Percentiles rank a stretch among this genome's conserved stretches.
Evolutionary conservation across 2,113 vertebrate species (phyloP).

Genomic region (Panthera leo): DNA sequence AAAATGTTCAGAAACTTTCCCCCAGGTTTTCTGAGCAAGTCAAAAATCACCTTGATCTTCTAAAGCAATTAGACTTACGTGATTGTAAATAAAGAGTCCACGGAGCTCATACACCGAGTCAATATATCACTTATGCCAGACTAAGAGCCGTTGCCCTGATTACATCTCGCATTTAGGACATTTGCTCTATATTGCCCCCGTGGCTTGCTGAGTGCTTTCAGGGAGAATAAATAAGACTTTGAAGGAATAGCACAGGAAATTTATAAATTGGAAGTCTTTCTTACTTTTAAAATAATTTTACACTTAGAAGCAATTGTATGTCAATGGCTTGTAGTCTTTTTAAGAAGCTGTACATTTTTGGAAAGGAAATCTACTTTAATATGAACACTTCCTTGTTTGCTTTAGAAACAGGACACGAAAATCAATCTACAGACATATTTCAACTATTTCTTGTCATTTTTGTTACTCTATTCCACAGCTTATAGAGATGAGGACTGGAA

Average conservation of each 20-base stretch:
- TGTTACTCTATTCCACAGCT: slow-evolving; percentile 57
- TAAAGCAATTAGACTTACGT: slow-evolving; percentile 55
- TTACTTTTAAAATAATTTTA: slow-evolving; percentile 68
- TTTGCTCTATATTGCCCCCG: slow-evolving; percentile 32
- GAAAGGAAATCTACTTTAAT: slow-evolving; percentile 63
- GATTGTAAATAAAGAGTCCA: slow-evolving; percentile 29
- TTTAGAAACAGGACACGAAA: slow-evolving; percentile 49
- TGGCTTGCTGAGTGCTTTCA: slow-evolving; percentile 54
- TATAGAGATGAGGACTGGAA: slow-evolving; percentile 19
- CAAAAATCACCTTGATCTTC: slow-evolving; percentile 41
- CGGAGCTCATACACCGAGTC: background rate
- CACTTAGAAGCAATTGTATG: slow-evolving; percentile 18
- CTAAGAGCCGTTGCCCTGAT: background rate
- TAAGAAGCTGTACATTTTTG: slow-evolving; percentile 15
- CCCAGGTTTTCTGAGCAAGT: background rate
- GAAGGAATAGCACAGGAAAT: slow-evolving; percentile 32
- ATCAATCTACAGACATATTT: slow-evolving; percentile 54
- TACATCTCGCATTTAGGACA: background rate
- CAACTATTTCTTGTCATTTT: slow-evolving; percentile 41
- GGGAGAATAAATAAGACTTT: slow-evolving; percentile 56
- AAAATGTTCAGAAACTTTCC: background rate
- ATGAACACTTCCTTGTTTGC: background rate
- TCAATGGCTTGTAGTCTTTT: slow-evolving; percentile 35
- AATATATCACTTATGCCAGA: background rate
- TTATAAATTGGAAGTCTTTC: slow-evolving; percentile 55